Percentiles rank a stretch among this genome's conserved stretches.
Conservation (phyloP, 2,888 invertebrate species). For the Auanema freiburgensis region DNA sequence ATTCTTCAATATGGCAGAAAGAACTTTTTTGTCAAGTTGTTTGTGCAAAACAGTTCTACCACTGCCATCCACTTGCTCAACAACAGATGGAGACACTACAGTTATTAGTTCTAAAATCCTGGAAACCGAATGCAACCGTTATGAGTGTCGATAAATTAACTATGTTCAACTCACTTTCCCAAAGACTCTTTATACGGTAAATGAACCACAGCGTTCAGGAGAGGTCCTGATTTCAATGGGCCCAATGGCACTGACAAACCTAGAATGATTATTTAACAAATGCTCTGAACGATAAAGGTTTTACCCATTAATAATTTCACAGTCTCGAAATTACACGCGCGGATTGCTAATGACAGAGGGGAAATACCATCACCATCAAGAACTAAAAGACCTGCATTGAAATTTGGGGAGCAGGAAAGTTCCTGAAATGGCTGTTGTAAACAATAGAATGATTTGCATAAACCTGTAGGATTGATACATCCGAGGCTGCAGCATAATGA, state of each 20-base stretch:
- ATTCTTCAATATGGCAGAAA: slow-evolving; percentile 11
- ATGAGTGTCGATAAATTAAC: not conserved
- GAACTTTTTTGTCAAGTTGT: slow-evolving; percentile 16
- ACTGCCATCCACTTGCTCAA: slow-evolving; percentile 18
- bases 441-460: too few relatives aligned
- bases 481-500: slow-evolving; percentile 18
- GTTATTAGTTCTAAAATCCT: slow-evolving; percentile 19
- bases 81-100: slow-evolving; percentile 17
- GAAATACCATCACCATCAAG: slow-evolving; percentile 20
- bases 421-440: slow-evolving; percentile 10
- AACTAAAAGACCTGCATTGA: slow-evolving; percentile 15
- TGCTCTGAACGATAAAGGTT: not conserved
- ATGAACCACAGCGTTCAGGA: slow-evolving; percentile 18
- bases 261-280: not conserved
- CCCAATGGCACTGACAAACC: slow-evolving; percentile 20
- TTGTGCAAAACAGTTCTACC: slow-evolving; percentile 18
- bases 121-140: not conserved
- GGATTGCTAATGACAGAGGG: slow-evolving; percentile 17
- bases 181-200: slow-evolving; percentile 13
- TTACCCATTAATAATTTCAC: slow-evolving; percentile 20
- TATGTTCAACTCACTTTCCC: slow-evolving; percentile 4
- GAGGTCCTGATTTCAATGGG: slow-evolving; percentile 18
- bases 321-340: slow-evolving; percentile 17
- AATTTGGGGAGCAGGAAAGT: slow-evolving; percentile 16
- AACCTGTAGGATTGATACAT: slow-evolving; percentile 14